Base-by-base conservation (phyloP, 2,113 vertebrate species). In the Verasper variegatus region DNA sequence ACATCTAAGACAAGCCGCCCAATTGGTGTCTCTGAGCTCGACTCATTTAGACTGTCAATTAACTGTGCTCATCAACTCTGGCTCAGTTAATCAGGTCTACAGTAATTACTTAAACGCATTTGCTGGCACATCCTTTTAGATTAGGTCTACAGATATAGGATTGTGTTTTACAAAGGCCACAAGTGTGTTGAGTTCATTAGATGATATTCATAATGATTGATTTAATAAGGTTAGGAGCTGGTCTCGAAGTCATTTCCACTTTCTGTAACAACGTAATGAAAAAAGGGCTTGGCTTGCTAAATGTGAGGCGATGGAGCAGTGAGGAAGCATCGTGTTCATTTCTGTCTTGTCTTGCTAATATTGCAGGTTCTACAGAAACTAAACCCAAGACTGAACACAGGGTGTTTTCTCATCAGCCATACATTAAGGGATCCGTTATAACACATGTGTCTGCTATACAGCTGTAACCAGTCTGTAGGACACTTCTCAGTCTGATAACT, bases 61-160 rank as follows among this genome's bases (percentile, higher is more conserved):
- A 91, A 81, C 89, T 87, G 76, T 40, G 52, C 76, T 91, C 80
- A 74, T 91, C 88, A 87, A 78, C 80, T 63, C 74, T 37, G 74
- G 78, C 82, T 86, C 85, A 74, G 89, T 90, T 91, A 87, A 90
- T 92, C 88, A 88, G 76, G 73, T 83, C 81, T 89, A 90, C 61
- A 45, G 61, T 63, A 63, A 91, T 93, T 87, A 89, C 82, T 87
- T 81, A 67, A 89, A 88, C 66, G 55, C 83, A 87, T 91, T 90
- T 86, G 80, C 83, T 35, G 10, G 70, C 86, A 90, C 84, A 85
- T 90, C 80, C 79, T 74, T 83, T 86, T 78, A 82, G 80, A 88
- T 88, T 85, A 88, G 66, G 71, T 71, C 70, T 20, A 45, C 79
- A 74, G 85, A 81, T 87, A 84, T 54, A 52, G 57, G 52, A 69